Conservation (phyloP, 2,797 vertebrate genomes). For the Phalanger gymnotis region DNA sequence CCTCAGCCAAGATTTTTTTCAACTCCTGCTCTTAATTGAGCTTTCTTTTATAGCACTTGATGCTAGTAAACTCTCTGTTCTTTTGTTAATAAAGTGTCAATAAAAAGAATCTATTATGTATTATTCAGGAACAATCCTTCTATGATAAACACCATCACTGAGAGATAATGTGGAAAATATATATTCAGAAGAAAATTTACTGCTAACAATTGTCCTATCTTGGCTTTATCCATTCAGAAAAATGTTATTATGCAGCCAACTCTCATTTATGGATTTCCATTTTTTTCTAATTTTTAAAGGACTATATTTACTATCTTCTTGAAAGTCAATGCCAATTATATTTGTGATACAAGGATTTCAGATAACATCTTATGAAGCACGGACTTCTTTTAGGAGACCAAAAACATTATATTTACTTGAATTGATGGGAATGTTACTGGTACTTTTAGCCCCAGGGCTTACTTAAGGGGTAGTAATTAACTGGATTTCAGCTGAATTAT, state of each 20-base stretch:
- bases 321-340: not conserved
- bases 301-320: not conserved
- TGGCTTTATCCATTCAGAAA: not conserved
- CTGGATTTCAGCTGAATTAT: not conserved
- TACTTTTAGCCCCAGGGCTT: not conserved
- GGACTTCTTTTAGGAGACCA: not conserved
- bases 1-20: not conserved
- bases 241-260: not conserved
- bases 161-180: not conserved
- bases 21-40: not conserved
- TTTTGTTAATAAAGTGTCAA: not conserved
- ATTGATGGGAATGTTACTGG: not conserved
- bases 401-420: not conserved
- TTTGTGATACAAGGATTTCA: not conserved
- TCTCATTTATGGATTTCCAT: not conserved
- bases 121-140: not conserved
- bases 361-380: not conserved
- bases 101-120: conserved; percentile 14
- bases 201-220: not conserved
- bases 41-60: not conserved
- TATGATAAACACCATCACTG: not conserved
- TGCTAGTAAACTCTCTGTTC: not conserved
- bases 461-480: not conserved
- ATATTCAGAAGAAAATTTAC: not conserved
- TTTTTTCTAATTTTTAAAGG: not conserved